Evolutionary conservation across 35 echinoderm and acorn worm genomes (phyloP).

Genomic region (Ophioderma brevispina): DNA sequence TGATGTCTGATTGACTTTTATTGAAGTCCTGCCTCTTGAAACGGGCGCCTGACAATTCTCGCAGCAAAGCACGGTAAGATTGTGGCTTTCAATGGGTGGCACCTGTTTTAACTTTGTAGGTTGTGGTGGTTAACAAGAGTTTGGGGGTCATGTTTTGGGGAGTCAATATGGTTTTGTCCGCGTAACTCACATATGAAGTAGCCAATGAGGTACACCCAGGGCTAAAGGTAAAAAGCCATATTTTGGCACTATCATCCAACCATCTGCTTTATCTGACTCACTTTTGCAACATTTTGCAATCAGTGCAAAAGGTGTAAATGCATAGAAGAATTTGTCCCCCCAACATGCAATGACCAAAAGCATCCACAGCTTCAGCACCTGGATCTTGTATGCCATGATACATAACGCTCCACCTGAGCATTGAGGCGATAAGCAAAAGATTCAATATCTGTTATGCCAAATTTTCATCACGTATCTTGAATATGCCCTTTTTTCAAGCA

Average conservation of each 20-base stretch:
- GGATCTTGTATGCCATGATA: slow-evolving; percentile 69
- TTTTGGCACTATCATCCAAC: slow-evolving; percentile 67
- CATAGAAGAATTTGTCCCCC: slow-evolving; percentile 58
- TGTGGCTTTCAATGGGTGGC: slow-evolving; percentile 11
- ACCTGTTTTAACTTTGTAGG: slow-evolving; percentile 35
- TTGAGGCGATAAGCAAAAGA: slow-evolving; percentile 59
- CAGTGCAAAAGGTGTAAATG: slow-evolving; percentile 62
- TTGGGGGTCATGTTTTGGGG: background rate
- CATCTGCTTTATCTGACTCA: slow-evolving; percentile 37
- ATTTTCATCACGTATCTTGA: background rate
- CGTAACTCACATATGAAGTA: slow-evolving; percentile 47
- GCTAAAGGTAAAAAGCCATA: slow-evolving; percentile 74
- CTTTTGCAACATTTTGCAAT: slow-evolving; percentile 71
- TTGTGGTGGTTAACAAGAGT: slow-evolving; percentile 7
- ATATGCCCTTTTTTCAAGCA: slow-evolving; percentile 14
- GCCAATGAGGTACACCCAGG: slow-evolving; percentile 63
- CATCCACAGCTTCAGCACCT: slow-evolving; percentile 38
- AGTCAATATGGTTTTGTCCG: slow-evolving; percentile 44
- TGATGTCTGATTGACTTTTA: slow-evolving; percentile 40
- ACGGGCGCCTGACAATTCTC: slow-evolving; percentile 57
- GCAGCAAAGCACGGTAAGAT: slow-evolving; percentile 49
- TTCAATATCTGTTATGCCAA: slow-evolving; percentile 63
- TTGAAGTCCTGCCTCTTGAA: slow-evolving; percentile 43
- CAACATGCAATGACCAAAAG: slow-evolving; percentile 42
- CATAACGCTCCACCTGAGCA: slow-evolving; percentile 30